phyloP scores from a whole-genome alignment of 2,113 vertebrate genomes.

The Noturus placidus region DNA sequence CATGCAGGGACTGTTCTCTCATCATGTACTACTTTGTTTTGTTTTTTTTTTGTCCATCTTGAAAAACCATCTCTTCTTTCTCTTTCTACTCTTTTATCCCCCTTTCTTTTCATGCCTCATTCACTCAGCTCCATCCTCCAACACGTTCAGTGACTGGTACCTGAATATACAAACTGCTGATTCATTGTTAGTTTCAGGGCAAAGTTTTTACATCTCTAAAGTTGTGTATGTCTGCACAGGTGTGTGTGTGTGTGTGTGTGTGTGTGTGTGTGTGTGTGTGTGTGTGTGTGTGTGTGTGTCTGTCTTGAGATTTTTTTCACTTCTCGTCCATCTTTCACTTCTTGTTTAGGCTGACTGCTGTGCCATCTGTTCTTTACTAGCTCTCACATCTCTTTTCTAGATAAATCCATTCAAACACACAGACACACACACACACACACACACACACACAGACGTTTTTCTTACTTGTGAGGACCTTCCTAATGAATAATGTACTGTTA shows the following conservation, averaged over 20 bases:
- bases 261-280: neutral
- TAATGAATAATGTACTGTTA: neutral
- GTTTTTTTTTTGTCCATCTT: neutral
- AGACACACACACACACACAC: conserved; percentile 11
- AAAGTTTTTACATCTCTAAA: neutral
- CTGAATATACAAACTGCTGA: conserved; percentile 10
- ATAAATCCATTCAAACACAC: conserved; percentile 47
- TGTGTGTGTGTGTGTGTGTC: neutral
- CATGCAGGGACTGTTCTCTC: neutral
- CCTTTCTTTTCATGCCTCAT: neutral
- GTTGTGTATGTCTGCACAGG: neutral
- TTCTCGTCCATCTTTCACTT: conserved; percentile 32
- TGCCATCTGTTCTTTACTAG: conserved; percentile 30
- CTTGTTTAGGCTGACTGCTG: conserved; percentile 2
- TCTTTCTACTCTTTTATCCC: conserved; percentile 8
- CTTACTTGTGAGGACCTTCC: neutral
- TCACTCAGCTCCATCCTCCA: neutral
- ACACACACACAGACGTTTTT: neutral
- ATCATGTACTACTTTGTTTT: neutral
- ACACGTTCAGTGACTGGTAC: neutral
- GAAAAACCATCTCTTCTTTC: conserved; percentile 38
- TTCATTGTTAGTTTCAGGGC: neutral
- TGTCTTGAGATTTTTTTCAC: neutral
- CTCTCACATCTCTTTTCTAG: conserved; percentile 42
- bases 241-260: neutral